Base-by-base conservation (phyloP, 1,140 invertebrate species). In the Pemphigus obesinymphae region DNA sequence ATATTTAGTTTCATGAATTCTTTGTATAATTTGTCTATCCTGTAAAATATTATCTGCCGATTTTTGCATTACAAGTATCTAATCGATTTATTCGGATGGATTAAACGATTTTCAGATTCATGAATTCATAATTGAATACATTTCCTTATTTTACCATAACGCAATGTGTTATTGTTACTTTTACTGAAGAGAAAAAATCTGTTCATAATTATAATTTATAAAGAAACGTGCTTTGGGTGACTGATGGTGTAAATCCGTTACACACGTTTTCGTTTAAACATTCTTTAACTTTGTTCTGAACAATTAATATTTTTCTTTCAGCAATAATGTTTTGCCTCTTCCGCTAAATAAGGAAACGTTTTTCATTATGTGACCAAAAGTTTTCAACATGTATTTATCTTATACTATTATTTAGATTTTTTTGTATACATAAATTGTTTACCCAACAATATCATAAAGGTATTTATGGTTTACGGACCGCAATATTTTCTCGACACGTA, bases 311-410 rank as follows among this genome's bases (percentile, higher is more conserved):
- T 48, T 70, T 68, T 23, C 37, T 72, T 72, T 72, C 8, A 15
- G 43, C 8, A 72, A 72, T 48, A 48, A 13, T 48, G 7, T 48
- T 48, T 23, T 20, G n/a, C 0, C 23, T 37, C n/a, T 63, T 45
- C n/a, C 29, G n/a, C 37, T 58, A 11, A 78, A 78, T 78, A 61
- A 78, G 75, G 17, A 78, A 45, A 40, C 23, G 31, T 58, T 58
- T 63, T 78, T 58, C 5, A 6, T 31, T 4, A 45, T 31, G 37
- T 50, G 45, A 50, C 43, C 37, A 43, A 80, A 61, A 43, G 7
- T 78, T 78, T 61, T 5, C 10, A 55, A 76, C 31, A 23, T 73
- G 6, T 45, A 26, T 50, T 3, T 43, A 43, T 45, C 7, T 72
- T 45, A 11, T 34, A 31, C 15, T 23, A 53, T 55, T 75, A 40